Conservation (phyloP, 2,113 vertebrate genomes). For the Malurus alboscapulatus region DNA sequence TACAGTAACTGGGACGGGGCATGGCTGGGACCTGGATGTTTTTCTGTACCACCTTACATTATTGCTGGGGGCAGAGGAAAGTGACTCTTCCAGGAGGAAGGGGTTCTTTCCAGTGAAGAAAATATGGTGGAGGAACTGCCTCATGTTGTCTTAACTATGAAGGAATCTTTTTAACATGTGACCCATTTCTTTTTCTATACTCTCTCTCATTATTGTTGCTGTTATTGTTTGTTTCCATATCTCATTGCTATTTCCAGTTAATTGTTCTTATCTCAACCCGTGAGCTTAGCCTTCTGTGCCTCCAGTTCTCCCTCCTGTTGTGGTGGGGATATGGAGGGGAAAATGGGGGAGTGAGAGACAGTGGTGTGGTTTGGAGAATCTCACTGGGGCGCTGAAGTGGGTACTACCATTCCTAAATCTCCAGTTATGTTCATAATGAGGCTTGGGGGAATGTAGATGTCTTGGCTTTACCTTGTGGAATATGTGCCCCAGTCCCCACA, state of each 20-base stretch:
- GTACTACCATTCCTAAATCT: background rate
- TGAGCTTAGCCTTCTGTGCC: background rate
- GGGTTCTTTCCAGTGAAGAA: background rate
- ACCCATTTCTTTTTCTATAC: background rate
- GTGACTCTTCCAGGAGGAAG: background rate
- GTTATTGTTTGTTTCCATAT: background rate
- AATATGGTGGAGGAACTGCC: too few relatives aligned
- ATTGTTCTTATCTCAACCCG: background rate
- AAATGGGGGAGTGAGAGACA: background rate
- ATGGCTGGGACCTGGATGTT: background rate
- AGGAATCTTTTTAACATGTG: background rate
- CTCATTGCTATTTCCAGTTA: background rate
- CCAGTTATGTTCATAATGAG: background rate
- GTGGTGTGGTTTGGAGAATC: background rate
- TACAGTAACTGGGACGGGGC: background rate
- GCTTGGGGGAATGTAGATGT: background rate
- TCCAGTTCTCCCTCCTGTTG: background rate
- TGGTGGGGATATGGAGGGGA: background rate
- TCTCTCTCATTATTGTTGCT: background rate
- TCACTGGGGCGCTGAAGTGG: background rate
- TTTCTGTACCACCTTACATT: background rate
- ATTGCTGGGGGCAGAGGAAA: background rate
- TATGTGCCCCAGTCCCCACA: background rate
- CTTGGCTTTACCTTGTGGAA: background rate
- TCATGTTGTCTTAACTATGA: accelerated